Evolutionary conservation across 2,888 invertebrate species (phyloP).

Genomic region (Netelia virgata): DNA sequence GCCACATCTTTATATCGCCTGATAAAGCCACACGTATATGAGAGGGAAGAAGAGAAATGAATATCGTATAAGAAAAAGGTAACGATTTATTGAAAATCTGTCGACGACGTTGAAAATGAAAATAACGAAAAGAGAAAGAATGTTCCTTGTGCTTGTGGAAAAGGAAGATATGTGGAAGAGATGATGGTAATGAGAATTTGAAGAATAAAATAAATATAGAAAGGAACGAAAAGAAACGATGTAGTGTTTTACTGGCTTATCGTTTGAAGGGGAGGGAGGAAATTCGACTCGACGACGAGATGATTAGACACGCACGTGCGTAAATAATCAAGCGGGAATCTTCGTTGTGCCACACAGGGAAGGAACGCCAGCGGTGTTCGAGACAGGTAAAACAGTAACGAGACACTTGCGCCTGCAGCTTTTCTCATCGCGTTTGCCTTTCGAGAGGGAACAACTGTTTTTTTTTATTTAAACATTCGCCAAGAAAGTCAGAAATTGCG

Average conservation of each 20-base stretch:
- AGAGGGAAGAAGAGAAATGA: slow-evolving; percentile 25
- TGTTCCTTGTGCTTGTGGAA: neutral
- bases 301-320: slow-evolving; percentile 40
- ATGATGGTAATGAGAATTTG: slow-evolving; percentile 15
- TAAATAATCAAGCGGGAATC: slow-evolving; percentile 56
- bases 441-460: slow-evolving; percentile 28
- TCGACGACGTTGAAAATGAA: neutral
- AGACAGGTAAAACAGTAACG: slow-evolving; percentile 58
- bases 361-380: slow-evolving; percentile 54
- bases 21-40: slow-evolving; percentile 44
- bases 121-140: neutral
- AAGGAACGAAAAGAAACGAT: neutral
- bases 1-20: slow-evolving; percentile 4
- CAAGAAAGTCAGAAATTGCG: neutral
- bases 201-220: neutral
- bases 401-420: slow-evolving; percentile 74
- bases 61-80: slow-evolving; percentile 3
- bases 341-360: slow-evolving; percentile 61
- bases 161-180: neutral
- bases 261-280: neutral
- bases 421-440: slow-evolving; percentile 76
- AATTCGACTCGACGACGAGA: slow-evolving; percentile 51
- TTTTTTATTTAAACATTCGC: slow-evolving; percentile 8
- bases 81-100: neutral
- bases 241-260: slow-evolving; percentile 27